These are phyloP conservation scores for Anthoptus insignis DNA, from an alignment of 2,888 invertebrate genomes.

Conservation along the genomic window DNA sequence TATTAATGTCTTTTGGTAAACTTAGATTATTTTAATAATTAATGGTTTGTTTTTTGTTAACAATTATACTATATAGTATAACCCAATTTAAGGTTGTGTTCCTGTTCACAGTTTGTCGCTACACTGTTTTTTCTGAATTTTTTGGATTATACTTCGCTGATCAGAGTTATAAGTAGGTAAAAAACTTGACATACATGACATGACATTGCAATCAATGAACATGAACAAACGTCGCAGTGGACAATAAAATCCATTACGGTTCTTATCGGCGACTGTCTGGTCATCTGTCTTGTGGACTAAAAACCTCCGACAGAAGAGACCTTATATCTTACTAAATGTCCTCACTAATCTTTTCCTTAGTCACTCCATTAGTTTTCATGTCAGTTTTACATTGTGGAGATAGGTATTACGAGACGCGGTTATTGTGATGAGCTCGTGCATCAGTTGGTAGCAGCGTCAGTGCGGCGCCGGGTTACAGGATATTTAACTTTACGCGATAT, in stretches of 20 bases:
- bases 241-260: constrained; percentile 19
- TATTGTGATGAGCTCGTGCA: not conserved
- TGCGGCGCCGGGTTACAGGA: not conserved
- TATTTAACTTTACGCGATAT: not conserved
- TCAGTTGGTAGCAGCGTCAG: not conserved
- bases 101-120: no score
- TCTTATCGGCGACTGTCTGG: constrained; percentile 1
- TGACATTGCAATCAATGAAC: not conserved
- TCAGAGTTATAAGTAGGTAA: no score
- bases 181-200: not conserved
- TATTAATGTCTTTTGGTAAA: no score
- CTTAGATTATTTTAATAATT: no score
- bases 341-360: constrained; percentile 24
- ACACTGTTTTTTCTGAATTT: no score
- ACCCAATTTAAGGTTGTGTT: no score
- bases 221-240: not conserved
- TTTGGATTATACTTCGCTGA: no score
- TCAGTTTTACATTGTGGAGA: constrained; percentile 19
- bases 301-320: constrained; percentile 27
- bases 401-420: constrained; percentile 1
- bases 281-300: constrained; percentile 11
- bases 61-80: no score
- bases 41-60: no score
- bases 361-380: constrained; percentile 29
- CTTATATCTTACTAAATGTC: constrained; percentile 30